Base-by-base conservation (phyloP, 2,113 vertebrate genomes). In the Trogon surrucura region DNA sequence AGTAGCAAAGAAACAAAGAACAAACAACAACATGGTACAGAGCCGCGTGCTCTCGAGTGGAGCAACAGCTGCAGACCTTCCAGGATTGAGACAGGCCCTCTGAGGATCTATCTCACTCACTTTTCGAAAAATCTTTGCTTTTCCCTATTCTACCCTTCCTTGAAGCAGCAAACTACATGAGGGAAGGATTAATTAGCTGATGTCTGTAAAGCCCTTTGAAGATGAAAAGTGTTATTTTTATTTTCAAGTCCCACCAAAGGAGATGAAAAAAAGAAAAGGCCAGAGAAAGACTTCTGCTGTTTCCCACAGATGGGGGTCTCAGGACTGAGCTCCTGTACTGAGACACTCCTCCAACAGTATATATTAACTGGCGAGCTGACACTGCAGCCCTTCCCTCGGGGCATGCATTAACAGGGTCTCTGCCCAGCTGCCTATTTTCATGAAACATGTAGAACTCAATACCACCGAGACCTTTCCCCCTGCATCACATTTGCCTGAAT, bases 161-260 rank as follows among this genome's bases (percentile, higher is more conserved):
- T 82, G 67, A 89, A 97, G 92, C 53, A 71, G 75, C 47, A 61
- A 41, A n/a, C 71, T 48, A 62, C 71, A 95, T 0, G 66, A 92
- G 47, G 58, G 58, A 80, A 91, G 50, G 67, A 95, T 92, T 96
- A 93, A 94, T 96, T 95, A 96, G 94, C 74, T 84, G 86, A 89
- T 95, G 88, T 82, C 88, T 89, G 89, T 77, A 91, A 93, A 94
- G 90, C 84, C 53, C 92, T 96, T 91, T 96, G 94, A 97, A 95
- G 95, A 97, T 89, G 73, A 89, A 87, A 95, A 94, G 70, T 57
- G 86, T 95, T 96, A 95, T 95, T 95, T 95, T 95, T 78, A 75
- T 91, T 96, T 96, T 94, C 85, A 95, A 93, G 70, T 77, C 50
- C 72, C 77, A 75, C 70, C 32, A 86, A 94, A 89, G 23, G 6